Evolutionary conservation across 2,113 vertebrate genomes (phyloP).

Genomic region (Geothlypis trichas): DNA sequence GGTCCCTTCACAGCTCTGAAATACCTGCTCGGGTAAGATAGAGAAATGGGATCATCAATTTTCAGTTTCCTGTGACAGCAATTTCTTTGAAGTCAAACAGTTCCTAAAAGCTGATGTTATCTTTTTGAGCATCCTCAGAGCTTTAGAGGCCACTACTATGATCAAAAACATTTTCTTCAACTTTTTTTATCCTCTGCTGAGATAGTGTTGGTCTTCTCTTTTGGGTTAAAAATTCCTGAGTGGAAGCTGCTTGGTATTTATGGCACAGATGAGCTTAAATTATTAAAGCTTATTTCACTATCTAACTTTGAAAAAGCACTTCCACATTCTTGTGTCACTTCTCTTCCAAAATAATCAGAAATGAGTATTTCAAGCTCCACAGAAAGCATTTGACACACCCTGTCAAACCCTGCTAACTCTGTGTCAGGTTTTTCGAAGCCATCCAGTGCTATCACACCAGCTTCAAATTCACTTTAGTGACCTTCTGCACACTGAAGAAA

Average conservation of each 20-base stretch:
- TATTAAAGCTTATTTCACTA: not conserved
- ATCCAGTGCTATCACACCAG: not conserved
- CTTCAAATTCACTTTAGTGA: constrained; percentile 11
- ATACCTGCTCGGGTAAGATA: not conserved
- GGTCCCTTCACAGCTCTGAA: not conserved
- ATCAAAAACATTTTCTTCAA: not conserved
- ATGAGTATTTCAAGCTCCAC: not conserved
- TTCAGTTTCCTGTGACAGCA: not conserved
- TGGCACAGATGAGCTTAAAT: not conserved
- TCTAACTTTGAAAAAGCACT: not conserved
- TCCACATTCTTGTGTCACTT: not conserved
- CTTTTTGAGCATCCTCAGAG: not conserved
- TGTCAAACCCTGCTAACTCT: not conserved
- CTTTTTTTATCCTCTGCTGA: not conserved
- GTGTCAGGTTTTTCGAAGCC: not conserved
- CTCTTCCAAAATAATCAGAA: constrained; percentile 10
- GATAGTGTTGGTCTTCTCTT: not conserved
- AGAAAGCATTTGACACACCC: not conserved
- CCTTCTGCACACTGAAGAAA: not conserved
- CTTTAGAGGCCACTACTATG: not conserved
- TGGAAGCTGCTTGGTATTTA: not conserved
- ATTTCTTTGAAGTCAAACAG: not conserved
- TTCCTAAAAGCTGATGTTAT: constrained; percentile 1
- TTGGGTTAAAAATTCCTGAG: not conserved
- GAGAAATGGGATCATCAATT: not conserved